phyloP scores from a whole-genome alignment of 1,140 invertebrate species.

The Eumeta japonica region DNA sequence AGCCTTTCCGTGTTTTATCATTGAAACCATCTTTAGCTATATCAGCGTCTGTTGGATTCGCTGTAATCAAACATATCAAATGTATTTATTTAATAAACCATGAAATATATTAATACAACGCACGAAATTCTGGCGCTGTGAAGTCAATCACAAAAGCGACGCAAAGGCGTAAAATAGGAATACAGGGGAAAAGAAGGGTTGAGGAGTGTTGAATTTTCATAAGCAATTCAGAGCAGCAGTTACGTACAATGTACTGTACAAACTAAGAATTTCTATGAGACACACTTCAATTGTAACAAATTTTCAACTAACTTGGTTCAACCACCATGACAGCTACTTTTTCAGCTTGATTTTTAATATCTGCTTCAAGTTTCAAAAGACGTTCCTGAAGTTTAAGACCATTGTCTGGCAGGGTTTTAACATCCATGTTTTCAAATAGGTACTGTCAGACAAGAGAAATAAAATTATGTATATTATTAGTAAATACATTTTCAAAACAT shows the following conservation, averaged over 20 bases:
- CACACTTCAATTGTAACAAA: no score
- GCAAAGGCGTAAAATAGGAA: background rate
- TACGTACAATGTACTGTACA: no score
- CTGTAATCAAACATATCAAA: slow-evolving; percentile 13
- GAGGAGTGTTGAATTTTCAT: no score
- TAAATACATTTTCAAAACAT: no score
- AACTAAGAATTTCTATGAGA: no score
- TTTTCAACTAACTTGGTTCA: slow-evolving; percentile 25
- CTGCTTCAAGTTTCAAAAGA: slow-evolving; percentile 32
- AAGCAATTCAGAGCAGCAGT: no score
- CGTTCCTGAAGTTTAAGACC: slow-evolving; percentile 48
- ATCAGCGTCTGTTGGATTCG: slow-evolving; percentile 19
- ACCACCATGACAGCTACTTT: slow-evolving; percentile 52
- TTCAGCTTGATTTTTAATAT: slow-evolving; percentile 38
- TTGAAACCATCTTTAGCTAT: slow-evolving; percentile 23
- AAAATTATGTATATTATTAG: no score
- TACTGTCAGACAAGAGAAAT: slow-evolving; percentile 30
- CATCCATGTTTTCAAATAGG: slow-evolving; percentile 47
- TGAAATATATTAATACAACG: background rate
- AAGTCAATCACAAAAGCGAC: no score
- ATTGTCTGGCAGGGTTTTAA: slow-evolving; percentile 56
- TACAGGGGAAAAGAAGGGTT: no score
- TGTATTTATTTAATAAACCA: slow-evolving; percentile 5
- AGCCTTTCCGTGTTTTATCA: slow-evolving; percentile 15
- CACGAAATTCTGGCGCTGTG: no score